Conservation (phyloP, 1,140 invertebrate species). For the Cydia strobilella region DNA sequence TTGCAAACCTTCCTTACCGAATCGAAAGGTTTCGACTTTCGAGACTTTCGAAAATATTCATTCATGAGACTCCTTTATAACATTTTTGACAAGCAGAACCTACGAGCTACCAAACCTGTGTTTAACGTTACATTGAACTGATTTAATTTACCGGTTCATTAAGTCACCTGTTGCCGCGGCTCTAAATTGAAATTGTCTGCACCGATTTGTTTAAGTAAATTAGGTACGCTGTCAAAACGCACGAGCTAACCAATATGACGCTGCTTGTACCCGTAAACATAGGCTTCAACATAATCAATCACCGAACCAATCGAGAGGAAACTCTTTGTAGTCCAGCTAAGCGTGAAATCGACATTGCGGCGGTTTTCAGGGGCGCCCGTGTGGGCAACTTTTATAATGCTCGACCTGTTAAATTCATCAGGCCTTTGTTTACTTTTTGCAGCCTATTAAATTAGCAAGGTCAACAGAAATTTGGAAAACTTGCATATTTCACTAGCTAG, state of each 20-base stretch:
- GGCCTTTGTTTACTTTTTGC: slow-evolving; percentile 27
- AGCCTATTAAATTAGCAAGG: slow-evolving; percentile 14
- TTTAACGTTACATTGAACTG: neutral
- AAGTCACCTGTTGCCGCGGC: neutral
- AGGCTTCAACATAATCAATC: slow-evolving; percentile 46
- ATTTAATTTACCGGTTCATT: slow-evolving; percentile 26
- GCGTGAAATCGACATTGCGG: slow-evolving; percentile 55
- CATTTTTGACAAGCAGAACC: neutral
- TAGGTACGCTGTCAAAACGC: too few relatives aligned
- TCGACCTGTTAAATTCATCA: neutral
- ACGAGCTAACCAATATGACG: neutral
- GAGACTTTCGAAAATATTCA: neutral
- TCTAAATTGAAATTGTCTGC: too few relatives aligned
- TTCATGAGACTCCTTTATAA: neutral
- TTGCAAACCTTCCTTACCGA: neutral
- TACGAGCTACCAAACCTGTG: neutral
- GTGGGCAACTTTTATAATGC: slow-evolving; percentile 15
- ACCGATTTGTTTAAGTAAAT: too few relatives aligned
- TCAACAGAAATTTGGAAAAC: neutral
- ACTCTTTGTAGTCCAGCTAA: slow-evolving; percentile 64
- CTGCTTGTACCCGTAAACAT: slow-evolving; percentile 33
- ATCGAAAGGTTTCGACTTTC: too few relatives aligned
- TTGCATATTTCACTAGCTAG: neutral
- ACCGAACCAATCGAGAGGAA: slow-evolving; percentile 56
- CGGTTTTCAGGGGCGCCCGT: slow-evolving; percentile 58